A percentile compares a stretch with the other conserved stretches of the same genome.
Evolutionary conservation across 2,113 vertebrate species (phyloP).

Genomic region (Amblyopsis rosae): DNA sequence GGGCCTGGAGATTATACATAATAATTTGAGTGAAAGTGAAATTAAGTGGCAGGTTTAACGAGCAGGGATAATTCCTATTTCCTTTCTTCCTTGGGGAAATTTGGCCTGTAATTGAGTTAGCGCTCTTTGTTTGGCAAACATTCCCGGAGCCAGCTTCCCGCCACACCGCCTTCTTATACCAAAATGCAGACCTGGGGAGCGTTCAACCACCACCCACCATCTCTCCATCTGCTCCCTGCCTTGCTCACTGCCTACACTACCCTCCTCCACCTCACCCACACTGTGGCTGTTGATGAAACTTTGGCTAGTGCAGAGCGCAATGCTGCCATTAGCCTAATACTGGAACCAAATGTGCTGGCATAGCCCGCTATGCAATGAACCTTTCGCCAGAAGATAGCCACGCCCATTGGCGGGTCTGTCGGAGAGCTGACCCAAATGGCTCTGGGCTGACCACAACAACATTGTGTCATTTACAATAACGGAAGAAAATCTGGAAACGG

Average conservation of each 20-base stretch:
- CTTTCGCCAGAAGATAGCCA: no score
- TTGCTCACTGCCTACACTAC: conserved; percentile 16
- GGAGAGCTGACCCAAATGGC: no score
- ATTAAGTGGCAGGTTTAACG: conserved; percentile 80
- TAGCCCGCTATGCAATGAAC: no score
- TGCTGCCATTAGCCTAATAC: no score
- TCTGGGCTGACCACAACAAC: no score
- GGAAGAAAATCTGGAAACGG: no score
- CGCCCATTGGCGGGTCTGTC: no score
- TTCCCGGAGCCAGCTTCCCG: conserved; percentile 46
- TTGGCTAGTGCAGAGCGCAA: no score
- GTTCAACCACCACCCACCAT: conserved; percentile 33
- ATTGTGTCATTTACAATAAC: no score
- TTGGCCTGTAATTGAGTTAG: conserved; percentile 76
- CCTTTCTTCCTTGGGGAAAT: conserved; percentile 72
- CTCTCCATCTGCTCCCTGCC: conserved; percentile 16
- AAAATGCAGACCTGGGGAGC: conserved; percentile 32
- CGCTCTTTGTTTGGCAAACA: conserved; percentile 75
- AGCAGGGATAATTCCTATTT: conserved; percentile 76
- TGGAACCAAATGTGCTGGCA: no score
- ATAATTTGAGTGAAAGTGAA: conserved; percentile 78
- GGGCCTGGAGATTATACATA: conserved; percentile 76
- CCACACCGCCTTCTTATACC: conserved; percentile 54
- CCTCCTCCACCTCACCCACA: conserved; percentile 4
- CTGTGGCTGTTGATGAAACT: no score